Conservation (phyloP, 2,113 vertebrate species). For the Turdus rufiventris region DNA sequence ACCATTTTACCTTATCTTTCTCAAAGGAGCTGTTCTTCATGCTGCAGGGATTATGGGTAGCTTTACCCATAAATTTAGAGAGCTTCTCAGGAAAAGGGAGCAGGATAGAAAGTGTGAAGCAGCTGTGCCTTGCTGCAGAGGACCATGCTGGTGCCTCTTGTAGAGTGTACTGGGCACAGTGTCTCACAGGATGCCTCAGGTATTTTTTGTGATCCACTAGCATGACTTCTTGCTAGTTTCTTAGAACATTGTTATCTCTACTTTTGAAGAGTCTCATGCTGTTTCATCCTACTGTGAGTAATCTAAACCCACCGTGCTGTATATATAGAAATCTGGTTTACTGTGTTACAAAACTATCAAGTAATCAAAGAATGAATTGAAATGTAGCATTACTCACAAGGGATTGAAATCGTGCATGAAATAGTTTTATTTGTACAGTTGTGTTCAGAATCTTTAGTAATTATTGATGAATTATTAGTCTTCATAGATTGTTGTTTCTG, state of each 20-base stretch:
- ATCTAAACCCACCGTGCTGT: not conserved
- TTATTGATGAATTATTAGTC: slow-evolving; percentile 17
- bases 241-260: not conserved
- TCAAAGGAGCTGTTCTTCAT: slow-evolving; percentile 14
- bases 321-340: not conserved
- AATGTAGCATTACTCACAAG: not conserved
- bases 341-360: not conserved
- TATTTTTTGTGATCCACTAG: not conserved
- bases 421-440: slow-evolving; percentile 26
- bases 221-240: not conserved
- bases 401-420: slow-evolving; percentile 20
- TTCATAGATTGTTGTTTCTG: not conserved
- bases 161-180: fast-evolving
- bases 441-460: not conserved
- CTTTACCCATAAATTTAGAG: slow-evolving; percentile 11
- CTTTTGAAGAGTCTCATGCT: not conserved
- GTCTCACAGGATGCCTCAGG: not conserved
- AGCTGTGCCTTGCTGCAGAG: not conserved
- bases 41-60: not conserved
- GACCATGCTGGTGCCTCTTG: fast-evolving
- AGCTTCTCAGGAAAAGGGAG: not conserved
- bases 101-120: not conserved
- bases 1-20: not conserved
- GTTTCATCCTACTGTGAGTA: not conserved
- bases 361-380: not conserved